phyloP scores from a whole-genome alignment of 2,113 vertebrate species.

The Spilogale gracilis region DNA sequence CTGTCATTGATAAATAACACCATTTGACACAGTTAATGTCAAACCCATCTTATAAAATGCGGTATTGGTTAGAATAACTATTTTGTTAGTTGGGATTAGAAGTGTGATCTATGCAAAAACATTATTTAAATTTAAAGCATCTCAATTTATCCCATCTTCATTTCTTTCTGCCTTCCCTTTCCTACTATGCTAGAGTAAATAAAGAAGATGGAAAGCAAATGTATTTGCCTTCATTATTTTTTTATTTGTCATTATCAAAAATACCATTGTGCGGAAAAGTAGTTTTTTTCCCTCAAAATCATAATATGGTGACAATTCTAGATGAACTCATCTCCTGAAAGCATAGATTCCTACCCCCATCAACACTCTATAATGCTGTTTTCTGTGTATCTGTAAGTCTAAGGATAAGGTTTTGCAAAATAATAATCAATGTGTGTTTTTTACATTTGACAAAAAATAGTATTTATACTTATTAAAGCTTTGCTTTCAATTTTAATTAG shows the following conservation, averaged over 20 bases:
- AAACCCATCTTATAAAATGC: slow-evolving; percentile 37
- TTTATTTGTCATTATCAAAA: slow-evolving; percentile 55
- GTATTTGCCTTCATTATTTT: slow-evolving; percentile 5
- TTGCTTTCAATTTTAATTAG: slow-evolving; percentile 75
- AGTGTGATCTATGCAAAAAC: background rate
- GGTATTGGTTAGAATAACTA: background rate
- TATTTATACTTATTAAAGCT: slow-evolving; percentile 59
- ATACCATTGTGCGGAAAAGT: background rate
- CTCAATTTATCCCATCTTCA: background rate
- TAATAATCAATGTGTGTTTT: slow-evolving; percentile 52
- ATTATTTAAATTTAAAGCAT: slow-evolving; percentile 41
- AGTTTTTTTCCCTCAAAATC: background rate
- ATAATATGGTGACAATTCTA: background rate
- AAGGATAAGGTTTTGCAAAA: slow-evolving; percentile 57
- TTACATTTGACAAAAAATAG: slow-evolving; percentile 59
- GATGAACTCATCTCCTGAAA: background rate
- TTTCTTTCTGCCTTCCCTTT: slow-evolving; percentile 35
- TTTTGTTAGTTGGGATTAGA: slow-evolving; percentile 39
- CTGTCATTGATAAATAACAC: background rate
- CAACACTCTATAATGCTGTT: background rate
- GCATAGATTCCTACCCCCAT: background rate
- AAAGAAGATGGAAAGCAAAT: slow-evolving; percentile 43
- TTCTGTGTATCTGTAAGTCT: slow-evolving; percentile 13
- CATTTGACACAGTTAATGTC: slow-evolving; percentile 32
- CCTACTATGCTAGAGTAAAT: slow-evolving; percentile 13